Conservation (phyloP, 2,113 vertebrate genomes). For the Lampris incognitus region DNA sequence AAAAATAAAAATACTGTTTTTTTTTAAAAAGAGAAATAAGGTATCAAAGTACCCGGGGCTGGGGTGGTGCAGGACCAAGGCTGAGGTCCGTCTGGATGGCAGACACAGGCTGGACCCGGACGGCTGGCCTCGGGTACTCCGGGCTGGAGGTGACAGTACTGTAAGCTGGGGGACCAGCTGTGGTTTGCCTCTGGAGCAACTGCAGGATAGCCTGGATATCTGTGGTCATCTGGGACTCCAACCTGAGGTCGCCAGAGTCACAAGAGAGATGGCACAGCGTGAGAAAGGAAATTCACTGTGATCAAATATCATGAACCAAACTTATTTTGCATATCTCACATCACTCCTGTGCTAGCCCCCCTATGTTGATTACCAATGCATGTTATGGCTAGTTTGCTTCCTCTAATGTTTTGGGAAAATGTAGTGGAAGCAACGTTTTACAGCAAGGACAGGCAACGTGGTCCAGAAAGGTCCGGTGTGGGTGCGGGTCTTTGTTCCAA, state of each 20-base stretch:
- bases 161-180: constrained; percentile 91
- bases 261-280: background rate
- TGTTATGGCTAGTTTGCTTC: no score
- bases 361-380: no score
- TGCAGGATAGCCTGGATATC: constrained; percentile 97
- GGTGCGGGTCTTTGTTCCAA: no score
- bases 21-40: background rate
- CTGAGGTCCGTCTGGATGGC: constrained; percentile 84
- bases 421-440: no score
- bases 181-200: constrained; percentile 91
- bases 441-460: no score
- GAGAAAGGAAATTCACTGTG: background rate
- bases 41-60: constrained; percentile 49
- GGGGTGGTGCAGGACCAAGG: constrained; percentile 75
- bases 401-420: no score
- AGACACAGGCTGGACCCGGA: constrained; percentile 78
- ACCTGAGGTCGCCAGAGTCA: constrained; percentile 71
- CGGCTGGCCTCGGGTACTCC: constrained; percentile 84
- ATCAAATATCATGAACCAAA: no score
- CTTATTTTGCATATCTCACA: no score
- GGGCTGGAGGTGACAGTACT: constrained; percentile 89
- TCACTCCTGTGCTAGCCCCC: no score
- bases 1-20: no score
- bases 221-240: constrained; percentile 96
- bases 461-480: no score